Evolutionary conservation across 2,797 vertebrate species (phyloP), one percentile per base, ranked within the genome.

Genomic region (Sarcoramphus papa): DNA sequence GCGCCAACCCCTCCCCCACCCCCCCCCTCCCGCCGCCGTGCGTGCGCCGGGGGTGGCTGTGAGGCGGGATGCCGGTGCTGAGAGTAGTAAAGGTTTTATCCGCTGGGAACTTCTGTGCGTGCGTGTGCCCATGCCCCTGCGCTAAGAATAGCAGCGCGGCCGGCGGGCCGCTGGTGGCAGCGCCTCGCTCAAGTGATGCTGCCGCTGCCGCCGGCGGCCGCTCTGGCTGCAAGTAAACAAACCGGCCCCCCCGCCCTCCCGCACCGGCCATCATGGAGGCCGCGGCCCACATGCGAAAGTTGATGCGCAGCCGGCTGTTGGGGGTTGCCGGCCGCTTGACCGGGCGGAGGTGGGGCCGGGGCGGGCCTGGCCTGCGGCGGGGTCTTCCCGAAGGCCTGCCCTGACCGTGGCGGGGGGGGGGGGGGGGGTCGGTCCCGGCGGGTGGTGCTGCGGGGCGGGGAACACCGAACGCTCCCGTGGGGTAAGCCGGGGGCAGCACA

Each of bases 181-280:
- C 77, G 93, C 84, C 56, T 31, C 87, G 91, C 86, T 81, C 92
- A 41, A 90, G 95, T 30, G 96, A 93, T 97, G 97, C 88, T 50
- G 76, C 70, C 21, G 67, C 69, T 3, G 82, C 75, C 27, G 79
- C 28, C 75, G 75, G 1, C 73, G 87, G 91, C 95, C 77, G 94
- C 86, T 85, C 57, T 5, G 90, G 93, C 97, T 95, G 92, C 91
- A 93, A 97, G 98, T 98, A 98, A 98, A 98, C 97, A 98, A 98
- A 97, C 97, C 96, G 78, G 84, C 94, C 88, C 83, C 94, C 74
- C 86, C 86, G 28, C 93, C 89, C 75, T 65, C 87, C 73, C 82
- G 95, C 96, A 85, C 85, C 96, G 96, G 97, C 97, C 97, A 95
- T 96, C 94, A 97, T 97, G 96, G 92, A 92, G 67, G 82, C 64